Percentiles rank a stretch among this genome's conserved stretches.
phyloP scores from a whole-genome alignment of 2,113 vertebrate genomes.

The Corythoichthys intestinalis region DNA sequence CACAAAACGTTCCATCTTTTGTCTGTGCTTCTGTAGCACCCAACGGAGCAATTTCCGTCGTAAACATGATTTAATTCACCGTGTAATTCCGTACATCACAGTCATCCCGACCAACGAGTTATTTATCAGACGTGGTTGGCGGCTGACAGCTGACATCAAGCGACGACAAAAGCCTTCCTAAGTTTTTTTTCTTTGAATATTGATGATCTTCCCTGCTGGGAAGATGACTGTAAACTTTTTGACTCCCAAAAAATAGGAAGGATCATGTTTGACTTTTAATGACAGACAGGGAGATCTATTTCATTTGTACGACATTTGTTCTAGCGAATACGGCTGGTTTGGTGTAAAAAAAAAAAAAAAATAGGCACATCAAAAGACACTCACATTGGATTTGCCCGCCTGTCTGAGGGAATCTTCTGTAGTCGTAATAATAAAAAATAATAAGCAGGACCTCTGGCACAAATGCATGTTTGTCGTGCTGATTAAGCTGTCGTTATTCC shows the following conservation, averaged over 20 bases:
- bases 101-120: conserved; percentile 40
- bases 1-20: background rate
- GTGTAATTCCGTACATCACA: conserved; percentile 50
- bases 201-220: background rate
- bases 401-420: conserved; percentile 38
- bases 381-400: conserved; percentile 44
- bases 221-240: conserved; percentile 7
- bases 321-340: background rate
- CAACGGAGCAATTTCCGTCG: conserved; percentile 34
- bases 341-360: background rate
- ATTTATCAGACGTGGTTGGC: conserved; percentile 31
- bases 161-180: conserved; percentile 8
- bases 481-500: conserved; percentile 53
- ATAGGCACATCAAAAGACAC: conserved; percentile 1
- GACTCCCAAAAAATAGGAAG: background rate
- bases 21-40: conserved; percentile 12
- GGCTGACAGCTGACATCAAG: conserved; percentile 33
- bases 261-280: conserved; percentile 1
- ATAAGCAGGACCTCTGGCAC: conserved; percentile 31
- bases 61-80: conserved; percentile 41
- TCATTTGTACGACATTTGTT: conserved; percentile 2
- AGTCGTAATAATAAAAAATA: conserved; percentile 33
- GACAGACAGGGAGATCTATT: conserved; percentile 1
- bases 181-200: background rate
- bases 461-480: conserved; percentile 41